Conservation (phyloP, 2,113 vertebrate species). For the Carlito syrichta region DNA sequence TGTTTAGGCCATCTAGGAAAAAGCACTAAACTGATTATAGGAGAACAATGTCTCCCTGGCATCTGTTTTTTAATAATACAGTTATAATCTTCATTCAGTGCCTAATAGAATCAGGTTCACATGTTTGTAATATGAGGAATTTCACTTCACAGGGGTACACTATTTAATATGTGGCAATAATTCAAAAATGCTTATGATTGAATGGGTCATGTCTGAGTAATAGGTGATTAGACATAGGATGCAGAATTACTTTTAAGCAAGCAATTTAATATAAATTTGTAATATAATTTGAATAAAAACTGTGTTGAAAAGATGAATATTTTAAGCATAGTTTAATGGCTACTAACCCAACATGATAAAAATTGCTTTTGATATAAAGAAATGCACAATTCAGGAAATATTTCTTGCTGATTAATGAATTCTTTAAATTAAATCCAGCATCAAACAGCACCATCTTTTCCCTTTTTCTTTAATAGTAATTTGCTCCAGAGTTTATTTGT, state of each 20-base stretch:
- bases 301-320: constrained; percentile 45
- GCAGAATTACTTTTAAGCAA: constrained; percentile 29
- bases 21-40: not conserved
- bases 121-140: not conserved
- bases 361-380: constrained; percentile 60
- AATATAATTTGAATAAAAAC: constrained; percentile 36
- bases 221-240: not conserved
- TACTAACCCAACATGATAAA: constrained; percentile 51
- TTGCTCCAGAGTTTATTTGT: constrained; percentile 63
- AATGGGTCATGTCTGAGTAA: constrained; percentile 4
- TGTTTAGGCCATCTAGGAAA: not conserved
- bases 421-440: constrained; percentile 68
- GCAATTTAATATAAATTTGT: constrained; percentile 30
- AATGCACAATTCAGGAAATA: constrained; percentile 63
- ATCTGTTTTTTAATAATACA: not conserved
- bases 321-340: constrained; percentile 39
- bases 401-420: constrained; percentile 70
- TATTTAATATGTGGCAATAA: not conserved
- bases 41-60: not conserved
- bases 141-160: not conserved
- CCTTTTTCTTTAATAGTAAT: constrained; percentile 57
- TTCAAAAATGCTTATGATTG: not conserved
- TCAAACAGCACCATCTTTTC: constrained; percentile 33
- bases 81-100: not conserved
- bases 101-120: not conserved